A percentile compares a stretch with the other conserved stretches of the same genome.
These are phyloP conservation scores for Macquaria australasica DNA, from an alignment of 2,113 vertebrate species.

Conservation along the genomic window DNA sequence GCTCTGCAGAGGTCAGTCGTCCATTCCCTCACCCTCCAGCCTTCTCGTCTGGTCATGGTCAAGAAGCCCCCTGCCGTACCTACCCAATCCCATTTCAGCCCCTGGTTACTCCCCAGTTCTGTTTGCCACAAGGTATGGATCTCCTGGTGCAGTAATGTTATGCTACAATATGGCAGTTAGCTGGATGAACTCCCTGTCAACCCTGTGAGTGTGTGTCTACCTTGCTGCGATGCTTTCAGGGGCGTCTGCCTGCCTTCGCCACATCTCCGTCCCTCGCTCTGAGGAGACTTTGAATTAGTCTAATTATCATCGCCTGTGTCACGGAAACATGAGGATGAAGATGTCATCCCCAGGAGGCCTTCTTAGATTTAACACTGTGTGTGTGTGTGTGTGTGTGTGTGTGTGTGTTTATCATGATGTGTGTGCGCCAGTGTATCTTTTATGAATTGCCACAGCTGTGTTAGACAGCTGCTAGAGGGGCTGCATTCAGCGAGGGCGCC, in stretches of 20 bases:
- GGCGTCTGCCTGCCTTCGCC: conserved; percentile 54
- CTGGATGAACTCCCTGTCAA: conserved; percentile 78
- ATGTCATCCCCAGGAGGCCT: conserved; percentile 65
- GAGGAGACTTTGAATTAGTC: conserved; percentile 80
- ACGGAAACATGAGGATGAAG: conserved; percentile 78
- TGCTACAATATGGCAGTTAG: conserved; percentile 46
- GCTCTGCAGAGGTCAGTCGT: conserved; percentile 18
- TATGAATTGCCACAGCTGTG: conserved; percentile 80
- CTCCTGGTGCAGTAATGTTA: conserved; percentile 41
- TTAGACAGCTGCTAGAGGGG: conserved; percentile 78
- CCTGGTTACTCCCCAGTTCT: conserved; percentile 3
- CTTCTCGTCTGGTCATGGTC: conserved; percentile 34
- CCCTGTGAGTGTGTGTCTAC: conserved; percentile 50
- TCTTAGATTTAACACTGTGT: conserved; percentile 30
- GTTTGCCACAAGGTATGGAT: conserved; percentile 24
- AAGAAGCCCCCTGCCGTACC: conserved; percentile 21
- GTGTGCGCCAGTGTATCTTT: conserved; percentile 58
- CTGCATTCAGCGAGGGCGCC: conserved; percentile 55
- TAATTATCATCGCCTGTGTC: conserved; percentile 79
- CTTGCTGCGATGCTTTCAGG: conserved; percentile 33
- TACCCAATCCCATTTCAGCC: conserved; percentile 8
- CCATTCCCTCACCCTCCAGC: conserved; percentile 8
- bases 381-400: conserved; percentile 39
- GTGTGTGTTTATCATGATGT: conserved; percentile 54
- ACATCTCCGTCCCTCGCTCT: conserved; percentile 58